phyloP scores from a whole-genome alignment of 1,140 invertebrate genomes.

The Eriocheir sinensis region DNA sequence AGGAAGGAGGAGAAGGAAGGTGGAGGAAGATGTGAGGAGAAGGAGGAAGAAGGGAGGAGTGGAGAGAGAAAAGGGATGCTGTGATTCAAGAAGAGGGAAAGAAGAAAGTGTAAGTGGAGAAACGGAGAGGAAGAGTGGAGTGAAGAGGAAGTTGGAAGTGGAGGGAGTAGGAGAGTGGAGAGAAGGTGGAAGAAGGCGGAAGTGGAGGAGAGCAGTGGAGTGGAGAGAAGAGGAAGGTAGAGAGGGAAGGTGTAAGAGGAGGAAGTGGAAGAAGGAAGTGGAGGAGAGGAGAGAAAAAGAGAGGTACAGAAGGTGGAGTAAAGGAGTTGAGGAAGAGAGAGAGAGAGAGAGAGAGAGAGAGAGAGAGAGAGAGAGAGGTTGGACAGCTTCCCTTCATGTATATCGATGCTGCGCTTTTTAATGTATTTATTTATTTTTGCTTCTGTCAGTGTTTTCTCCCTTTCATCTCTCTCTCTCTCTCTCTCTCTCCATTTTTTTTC shows the following conservation, averaged over 20 bases:
- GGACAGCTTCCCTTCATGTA: neutral
- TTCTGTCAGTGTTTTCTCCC: neutral
- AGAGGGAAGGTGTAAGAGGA: too few relatives aligned
- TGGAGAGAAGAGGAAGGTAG: too few relatives aligned
- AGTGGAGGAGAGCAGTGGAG: too few relatives aligned
- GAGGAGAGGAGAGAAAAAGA: too few relatives aligned
- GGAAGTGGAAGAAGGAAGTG: too few relatives aligned
- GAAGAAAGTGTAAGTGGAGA: neutral
- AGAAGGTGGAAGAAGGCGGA: too few relatives aligned
- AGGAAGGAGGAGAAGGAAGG: neutral
- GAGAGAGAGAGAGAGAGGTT: neutral
- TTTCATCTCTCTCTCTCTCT: neutral
- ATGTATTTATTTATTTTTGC: neutral
- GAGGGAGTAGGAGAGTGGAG: too few relatives aligned
- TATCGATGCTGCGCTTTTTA: neutral
- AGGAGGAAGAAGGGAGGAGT: neutral
- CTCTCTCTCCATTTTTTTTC: too few relatives aligned
- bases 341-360: neutral
- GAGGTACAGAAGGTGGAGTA: too few relatives aligned
- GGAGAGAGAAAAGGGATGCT: neutral
- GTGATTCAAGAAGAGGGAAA: too few relatives aligned
- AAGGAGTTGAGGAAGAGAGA: neutral
- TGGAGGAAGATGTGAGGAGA: neutral
- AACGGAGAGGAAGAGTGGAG: neutral
- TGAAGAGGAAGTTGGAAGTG: neutral